phyloP scores from a whole-genome alignment of 35 echinoderm and acorn worm genomes.

The Hemicentrotus pulcherrimus region DNA sequence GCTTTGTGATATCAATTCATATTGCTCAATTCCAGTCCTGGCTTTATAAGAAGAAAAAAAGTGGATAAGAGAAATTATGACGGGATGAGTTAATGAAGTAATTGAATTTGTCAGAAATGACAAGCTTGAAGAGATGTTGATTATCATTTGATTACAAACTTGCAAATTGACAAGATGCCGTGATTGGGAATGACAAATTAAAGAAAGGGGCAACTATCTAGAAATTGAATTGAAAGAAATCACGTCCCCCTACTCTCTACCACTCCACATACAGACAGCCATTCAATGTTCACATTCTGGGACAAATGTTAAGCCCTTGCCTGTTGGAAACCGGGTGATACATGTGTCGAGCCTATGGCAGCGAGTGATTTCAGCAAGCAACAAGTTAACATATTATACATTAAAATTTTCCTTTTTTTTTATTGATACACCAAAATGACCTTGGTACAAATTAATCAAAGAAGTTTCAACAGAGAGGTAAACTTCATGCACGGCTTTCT shows the following conservation, averaged over 20 bases:
- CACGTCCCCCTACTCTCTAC: background rate
- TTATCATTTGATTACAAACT: background rate
- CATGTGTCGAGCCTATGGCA: too few relatives aligned
- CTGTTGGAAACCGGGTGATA: too few relatives aligned
- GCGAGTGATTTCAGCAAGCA: too few relatives aligned
- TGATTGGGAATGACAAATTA: background rate
- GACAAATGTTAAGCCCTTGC: background rate
- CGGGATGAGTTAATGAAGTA: background rate
- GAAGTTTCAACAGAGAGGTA: background rate
- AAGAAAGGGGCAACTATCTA: background rate
- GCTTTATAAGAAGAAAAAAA: background rate
- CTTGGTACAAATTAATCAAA: background rate
- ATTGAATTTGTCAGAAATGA: background rate
- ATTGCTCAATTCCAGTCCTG: background rate
- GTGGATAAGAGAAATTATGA: background rate
- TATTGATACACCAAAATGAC: background rate
- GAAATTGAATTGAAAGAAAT: background rate
- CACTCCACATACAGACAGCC: background rate
- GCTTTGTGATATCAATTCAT: background rate
- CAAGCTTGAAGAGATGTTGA: background rate
- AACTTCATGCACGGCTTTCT: background rate
- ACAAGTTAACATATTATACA: background rate
- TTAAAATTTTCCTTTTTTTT: too few relatives aligned
- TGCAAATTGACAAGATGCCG: background rate
- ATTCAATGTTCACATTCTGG: background rate